These are phyloP conservation scores for Hypena proboscidalis DNA, from an alignment of 2,888 invertebrate species.

Conservation along the genomic window DNA sequence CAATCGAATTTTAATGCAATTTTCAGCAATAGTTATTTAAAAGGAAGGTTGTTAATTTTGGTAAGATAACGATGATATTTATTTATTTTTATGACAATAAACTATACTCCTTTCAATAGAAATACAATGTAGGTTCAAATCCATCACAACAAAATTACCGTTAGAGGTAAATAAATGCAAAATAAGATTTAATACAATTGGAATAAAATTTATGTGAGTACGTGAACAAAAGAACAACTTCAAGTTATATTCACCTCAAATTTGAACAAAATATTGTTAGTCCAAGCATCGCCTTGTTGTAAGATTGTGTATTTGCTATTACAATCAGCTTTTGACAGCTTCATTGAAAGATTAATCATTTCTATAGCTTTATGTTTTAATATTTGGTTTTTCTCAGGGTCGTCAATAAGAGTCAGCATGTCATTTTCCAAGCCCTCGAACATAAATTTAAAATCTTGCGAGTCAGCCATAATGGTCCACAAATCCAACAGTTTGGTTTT, in stretches of 20 bases:
- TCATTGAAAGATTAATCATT: slow-evolving; percentile 1
- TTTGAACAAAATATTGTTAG: slow-evolving; percentile 59
- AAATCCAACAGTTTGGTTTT: slow-evolving; percentile 9
- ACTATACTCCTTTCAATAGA: too few relatives aligned
- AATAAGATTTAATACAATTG: too few relatives aligned
- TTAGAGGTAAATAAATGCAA: too few relatives aligned
- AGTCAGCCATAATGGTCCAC: neutral
- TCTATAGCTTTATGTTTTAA: slow-evolving; percentile 33
- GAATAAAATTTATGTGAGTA: too few relatives aligned
- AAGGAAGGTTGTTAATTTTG: too few relatives aligned
- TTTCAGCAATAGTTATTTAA: too few relatives aligned
- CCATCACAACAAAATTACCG: too few relatives aligned
- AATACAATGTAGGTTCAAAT: too few relatives aligned
- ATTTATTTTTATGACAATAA: too few relatives aligned
- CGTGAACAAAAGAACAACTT: too few relatives aligned
- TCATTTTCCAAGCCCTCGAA: slow-evolving; percentile 41
- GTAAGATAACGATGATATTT: too few relatives aligned
- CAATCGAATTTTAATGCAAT: too few relatives aligned
- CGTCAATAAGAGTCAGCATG: slow-evolving; percentile 32
- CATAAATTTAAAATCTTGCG: neutral
- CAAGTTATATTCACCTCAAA: slow-evolving; percentile 38
- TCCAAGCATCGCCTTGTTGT: slow-evolving; percentile 62
- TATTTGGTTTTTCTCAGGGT: slow-evolving; percentile 38
- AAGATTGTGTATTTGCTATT: slow-evolving; percentile 47
- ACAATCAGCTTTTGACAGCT: slow-evolving; percentile 25